Evolutionary conservation across 2,797 vertebrate species (phyloP).

Genomic region (Linurgus olivaceus): DNA sequence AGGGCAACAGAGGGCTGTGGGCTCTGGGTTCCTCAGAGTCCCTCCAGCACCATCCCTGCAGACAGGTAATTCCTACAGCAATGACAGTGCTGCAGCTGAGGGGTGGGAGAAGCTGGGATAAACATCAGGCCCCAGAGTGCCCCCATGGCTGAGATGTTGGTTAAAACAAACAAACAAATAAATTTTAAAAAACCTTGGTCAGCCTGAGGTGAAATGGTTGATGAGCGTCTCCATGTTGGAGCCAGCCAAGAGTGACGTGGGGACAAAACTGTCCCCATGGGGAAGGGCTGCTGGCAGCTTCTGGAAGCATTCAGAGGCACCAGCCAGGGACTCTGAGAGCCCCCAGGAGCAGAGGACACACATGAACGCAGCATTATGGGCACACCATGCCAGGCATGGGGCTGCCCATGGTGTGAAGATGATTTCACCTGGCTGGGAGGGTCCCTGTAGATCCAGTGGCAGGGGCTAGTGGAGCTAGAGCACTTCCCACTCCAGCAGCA

Average conservation of each 20-base stretch:
- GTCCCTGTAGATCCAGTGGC: neutral
- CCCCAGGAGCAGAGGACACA: neutral
- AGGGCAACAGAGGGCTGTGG: neutral
- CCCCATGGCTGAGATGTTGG: neutral
- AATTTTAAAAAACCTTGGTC: neutral
- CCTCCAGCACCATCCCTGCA: neutral
- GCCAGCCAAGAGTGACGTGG: neutral
- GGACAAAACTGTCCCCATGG: accelerated
- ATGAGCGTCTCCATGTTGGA: accelerated
- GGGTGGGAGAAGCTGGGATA: neutral
- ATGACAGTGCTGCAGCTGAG: accelerated
- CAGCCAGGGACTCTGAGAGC: neutral
- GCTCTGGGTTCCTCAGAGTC: neutral
- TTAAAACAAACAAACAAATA: neutral
- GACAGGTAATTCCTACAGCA: accelerated
- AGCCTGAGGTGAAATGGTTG: neutral
- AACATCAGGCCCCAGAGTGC: neutral
- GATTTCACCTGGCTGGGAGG: neutral
- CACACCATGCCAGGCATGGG: accelerated
- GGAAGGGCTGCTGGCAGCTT: neutral
- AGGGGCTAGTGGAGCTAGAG: neutral
- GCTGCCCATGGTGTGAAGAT: neutral
- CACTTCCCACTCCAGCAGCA: neutral
- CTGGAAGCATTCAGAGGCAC: neutral
- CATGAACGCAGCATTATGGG: accelerated